phyloP scores from a whole-genome alignment of 1,140 invertebrate genomes.

The Meloidogyne exigua region DNA sequence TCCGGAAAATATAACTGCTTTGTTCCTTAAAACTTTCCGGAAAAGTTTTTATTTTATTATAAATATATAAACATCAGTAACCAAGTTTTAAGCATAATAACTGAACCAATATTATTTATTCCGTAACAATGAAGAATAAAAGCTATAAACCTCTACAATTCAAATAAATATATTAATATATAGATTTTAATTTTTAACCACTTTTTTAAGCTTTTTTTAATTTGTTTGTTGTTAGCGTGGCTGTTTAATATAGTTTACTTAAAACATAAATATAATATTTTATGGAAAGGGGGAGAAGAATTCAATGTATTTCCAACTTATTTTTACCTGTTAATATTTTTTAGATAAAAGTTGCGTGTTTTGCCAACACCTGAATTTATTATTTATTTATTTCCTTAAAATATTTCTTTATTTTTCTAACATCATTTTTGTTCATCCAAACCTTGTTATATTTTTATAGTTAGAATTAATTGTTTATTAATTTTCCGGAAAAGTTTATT shows the following conservation, averaged over 20 bases:
- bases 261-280: not conserved
- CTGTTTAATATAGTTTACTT: not conserved
- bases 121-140: too few relatives aligned
- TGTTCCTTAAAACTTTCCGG: too few relatives aligned
- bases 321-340: not conserved
- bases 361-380: not conserved
- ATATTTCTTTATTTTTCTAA: not conserved
- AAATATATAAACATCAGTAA: too few relatives aligned
- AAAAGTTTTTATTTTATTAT: too few relatives aligned
- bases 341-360: slow-evolving; percentile 1
- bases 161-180: too few relatives aligned
- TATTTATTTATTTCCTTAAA: not conserved
- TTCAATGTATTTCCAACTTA: not conserved
- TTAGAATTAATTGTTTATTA: too few relatives aligned
- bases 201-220: not conserved
- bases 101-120: too few relatives aligned
- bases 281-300: not conserved
- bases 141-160: too few relatives aligned
- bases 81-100: too few relatives aligned
- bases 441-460: too few relatives aligned
- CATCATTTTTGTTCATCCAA: not conserved
- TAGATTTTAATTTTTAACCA: not conserved
- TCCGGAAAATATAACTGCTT: too few relatives aligned
- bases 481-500: too few relatives aligned
- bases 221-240: not conserved